Conservation (phyloP, 2,113 vertebrate species). For the Craseonycteris thonglongyai region DNA sequence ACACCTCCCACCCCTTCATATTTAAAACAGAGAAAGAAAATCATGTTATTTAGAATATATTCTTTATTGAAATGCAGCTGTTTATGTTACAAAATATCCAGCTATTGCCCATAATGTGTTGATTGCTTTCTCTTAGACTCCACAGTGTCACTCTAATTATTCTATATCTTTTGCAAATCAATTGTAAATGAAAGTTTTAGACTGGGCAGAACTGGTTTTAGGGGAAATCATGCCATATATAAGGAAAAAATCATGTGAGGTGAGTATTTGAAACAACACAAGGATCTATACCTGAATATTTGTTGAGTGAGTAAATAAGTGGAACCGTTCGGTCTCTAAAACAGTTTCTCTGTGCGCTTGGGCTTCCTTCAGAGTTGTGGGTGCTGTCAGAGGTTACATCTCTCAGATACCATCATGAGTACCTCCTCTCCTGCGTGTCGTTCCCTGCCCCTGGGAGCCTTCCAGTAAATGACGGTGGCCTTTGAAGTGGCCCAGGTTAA, state of each 20-base stretch:
- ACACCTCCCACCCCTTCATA: neutral
- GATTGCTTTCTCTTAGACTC: neutral
- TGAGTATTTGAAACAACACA: neutral
- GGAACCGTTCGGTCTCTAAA: neutral
- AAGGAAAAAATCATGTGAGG: neutral
- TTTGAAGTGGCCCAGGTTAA: neutral
- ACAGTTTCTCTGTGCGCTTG: neutral
- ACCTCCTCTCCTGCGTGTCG: accelerated
- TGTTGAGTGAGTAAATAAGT: neutral
- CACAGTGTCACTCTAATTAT: neutral
- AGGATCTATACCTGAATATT: neutral
- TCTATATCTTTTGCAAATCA: neutral
- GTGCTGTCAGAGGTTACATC: no score
- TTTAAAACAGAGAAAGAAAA: neutral
- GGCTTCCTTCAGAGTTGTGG: neutral
- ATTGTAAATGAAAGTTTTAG: neutral
- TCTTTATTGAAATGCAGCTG: neutral
- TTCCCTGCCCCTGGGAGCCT: neutral
- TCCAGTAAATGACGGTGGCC: neutral
- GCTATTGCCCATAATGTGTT: accelerated
- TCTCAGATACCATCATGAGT: accelerated
- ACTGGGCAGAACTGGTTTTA: neutral
- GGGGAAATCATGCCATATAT: neutral
- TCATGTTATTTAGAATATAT: neutral
- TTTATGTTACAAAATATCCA: neutral